phyloP scores from a whole-genome alignment of 2,888 invertebrate species.

The Frankliniella fusca region DNA sequence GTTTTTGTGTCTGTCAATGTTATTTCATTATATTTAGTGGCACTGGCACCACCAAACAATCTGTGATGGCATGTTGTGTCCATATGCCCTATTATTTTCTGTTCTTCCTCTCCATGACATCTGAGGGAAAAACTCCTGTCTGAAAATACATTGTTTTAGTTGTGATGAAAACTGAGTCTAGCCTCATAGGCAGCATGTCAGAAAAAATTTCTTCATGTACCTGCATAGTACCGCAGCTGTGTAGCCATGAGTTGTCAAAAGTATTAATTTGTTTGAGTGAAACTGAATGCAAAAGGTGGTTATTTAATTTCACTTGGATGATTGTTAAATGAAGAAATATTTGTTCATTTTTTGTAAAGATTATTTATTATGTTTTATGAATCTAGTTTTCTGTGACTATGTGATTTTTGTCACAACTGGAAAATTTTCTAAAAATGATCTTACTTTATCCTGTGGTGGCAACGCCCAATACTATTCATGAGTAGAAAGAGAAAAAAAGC shows the following conservation, averaged over 20 bases:
- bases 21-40: neutral
- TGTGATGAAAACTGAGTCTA: neutral
- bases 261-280: neutral
- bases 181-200: neutral
- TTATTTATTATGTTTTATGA: conserved; percentile 24
- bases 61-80: conserved; percentile 16
- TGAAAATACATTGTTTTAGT: neutral
- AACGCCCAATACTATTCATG: neutral
- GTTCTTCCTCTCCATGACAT: neutral
- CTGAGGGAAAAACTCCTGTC: neutral
- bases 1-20: neutral
- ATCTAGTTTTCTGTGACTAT: neutral
- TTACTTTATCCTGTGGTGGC: neutral
- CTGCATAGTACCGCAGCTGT: no score
- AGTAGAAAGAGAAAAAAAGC: neutral
- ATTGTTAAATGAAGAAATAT: neutral
- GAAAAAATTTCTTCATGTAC: neutral
- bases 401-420: neutral
- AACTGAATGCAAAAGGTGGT: neutral
- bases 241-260: neutral
- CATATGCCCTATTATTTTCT: neutral
- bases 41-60: neutral
- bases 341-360: neutral
- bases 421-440: neutral
- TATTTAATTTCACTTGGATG: neutral